Percentiles rank a stretch among this genome's conserved stretches.
Conservation (phyloP, 2,113 vertebrate genomes). For the Cochlearius cochlearius region DNA sequence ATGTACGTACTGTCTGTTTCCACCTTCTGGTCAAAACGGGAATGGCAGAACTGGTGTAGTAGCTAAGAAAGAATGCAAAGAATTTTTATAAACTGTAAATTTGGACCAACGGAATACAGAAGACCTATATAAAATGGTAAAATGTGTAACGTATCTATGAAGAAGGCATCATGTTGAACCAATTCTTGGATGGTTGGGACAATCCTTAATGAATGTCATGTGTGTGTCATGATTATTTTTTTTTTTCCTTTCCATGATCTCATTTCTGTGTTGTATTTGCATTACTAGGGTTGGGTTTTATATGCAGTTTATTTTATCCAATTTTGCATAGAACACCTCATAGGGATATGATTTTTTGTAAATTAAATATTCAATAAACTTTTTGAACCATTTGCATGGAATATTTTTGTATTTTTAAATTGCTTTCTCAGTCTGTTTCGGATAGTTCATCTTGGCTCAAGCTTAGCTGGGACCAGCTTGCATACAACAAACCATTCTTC, state of each 20-base stretch:
- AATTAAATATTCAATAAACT: constrained; percentile 80
- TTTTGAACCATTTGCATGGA: constrained; percentile 64
- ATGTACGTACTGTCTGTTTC: constrained; percentile 49
- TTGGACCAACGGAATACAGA: constrained; percentile 1
- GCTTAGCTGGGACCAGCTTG: background rate
- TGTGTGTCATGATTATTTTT: background rate
- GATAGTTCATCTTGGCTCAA: background rate
- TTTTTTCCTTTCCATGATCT: background rate
- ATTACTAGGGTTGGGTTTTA: constrained; percentile 76
- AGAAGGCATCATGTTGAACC: background rate
- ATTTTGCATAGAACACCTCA: constrained; percentile 81
- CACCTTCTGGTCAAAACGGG: constrained; percentile 1
- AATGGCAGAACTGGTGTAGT: background rate
- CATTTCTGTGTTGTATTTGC: constrained; percentile 36
- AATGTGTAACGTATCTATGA: background rate
- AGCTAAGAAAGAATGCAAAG: background rate
- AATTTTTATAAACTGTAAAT: background rate
- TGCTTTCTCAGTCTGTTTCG: background rate
- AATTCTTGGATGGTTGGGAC: constrained; percentile 14
- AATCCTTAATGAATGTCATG: constrained; percentile 40
- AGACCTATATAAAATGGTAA: background rate
- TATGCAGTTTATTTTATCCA: constrained; percentile 82
- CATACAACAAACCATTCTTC: accelerated
- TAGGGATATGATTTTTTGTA: constrained; percentile 77
- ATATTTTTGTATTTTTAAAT: background rate